Conservation (phyloP, 2,888 invertebrate species). For the Drosophila kanekoi region DNA sequence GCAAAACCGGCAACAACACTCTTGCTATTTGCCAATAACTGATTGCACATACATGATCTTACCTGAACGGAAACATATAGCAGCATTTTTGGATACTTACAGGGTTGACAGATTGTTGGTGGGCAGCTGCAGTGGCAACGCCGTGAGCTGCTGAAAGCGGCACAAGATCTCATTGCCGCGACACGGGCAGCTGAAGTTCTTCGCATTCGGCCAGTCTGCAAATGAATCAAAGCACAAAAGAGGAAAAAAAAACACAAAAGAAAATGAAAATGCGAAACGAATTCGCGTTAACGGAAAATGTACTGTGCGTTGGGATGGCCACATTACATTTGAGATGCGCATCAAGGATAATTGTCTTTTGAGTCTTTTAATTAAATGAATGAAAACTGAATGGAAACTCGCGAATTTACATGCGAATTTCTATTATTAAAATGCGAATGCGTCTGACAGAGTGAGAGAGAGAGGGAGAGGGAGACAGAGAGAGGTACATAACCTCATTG, state of each 20-base stretch:
- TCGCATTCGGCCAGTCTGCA: constrained; percentile 79
- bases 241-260: background rate
- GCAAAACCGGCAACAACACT: no score
- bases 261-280: background rate
- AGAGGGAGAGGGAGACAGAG: background rate
- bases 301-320: background rate
- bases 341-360: constrained; percentile 28
- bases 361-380: constrained; percentile 35
- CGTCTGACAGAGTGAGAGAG: background rate
- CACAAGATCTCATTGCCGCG: constrained; percentile 85
- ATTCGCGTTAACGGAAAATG: constrained; percentile 5
- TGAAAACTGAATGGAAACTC: constrained; percentile 16
- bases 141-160: constrained; percentile 83
- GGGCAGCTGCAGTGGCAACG: constrained; percentile 83
- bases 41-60: no score
- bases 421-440: constrained; percentile 15
- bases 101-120: constrained; percentile 82
- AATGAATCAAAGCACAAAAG: background rate
- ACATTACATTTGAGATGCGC: constrained; percentile 27
- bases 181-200: constrained; percentile 84
- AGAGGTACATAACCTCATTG: constrained; percentile 5
- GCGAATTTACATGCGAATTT: constrained; percentile 44
- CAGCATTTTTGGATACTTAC: constrained; percentile 80
- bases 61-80: background rate
- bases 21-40: background rate